A percentile compares a stretch with the other conserved stretches of the same genome.
Evolutionary conservation across 2,888 invertebrate species (phyloP).

Genomic region (Euclidia mi): DNA sequence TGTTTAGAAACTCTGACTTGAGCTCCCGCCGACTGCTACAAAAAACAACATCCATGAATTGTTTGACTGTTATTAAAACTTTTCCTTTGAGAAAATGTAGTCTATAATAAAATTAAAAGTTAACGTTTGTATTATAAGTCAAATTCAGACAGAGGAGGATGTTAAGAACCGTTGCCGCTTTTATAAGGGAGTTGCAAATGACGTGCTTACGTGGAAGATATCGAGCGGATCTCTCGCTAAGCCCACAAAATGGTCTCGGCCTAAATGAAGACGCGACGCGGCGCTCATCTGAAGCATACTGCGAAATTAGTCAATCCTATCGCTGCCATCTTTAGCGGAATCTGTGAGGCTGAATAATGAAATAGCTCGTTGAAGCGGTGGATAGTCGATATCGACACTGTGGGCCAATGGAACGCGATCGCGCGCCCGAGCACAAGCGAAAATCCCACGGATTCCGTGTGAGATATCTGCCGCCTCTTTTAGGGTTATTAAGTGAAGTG

Average conservation of each 20-base stretch:
- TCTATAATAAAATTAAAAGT: constrained; percentile 70
- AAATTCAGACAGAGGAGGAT: constrained; percentile 66
- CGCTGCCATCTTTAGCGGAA: constrained; percentile 78
- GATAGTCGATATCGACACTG: constrained; percentile 77
- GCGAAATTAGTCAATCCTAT: constrained; percentile 87
- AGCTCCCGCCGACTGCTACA: constrained; percentile 59
- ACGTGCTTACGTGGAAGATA: constrained; percentile 81
- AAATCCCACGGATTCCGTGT: constrained; percentile 85
- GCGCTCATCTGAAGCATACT: constrained; percentile 76
- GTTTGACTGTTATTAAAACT: constrained; percentile 76
- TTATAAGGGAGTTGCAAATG: constrained; percentile 76
- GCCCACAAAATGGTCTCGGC: constrained; percentile 77
- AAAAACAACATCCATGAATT: constrained; percentile 72
- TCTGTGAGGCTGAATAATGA: constrained; percentile 85
- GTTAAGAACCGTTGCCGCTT: constrained; percentile 65
- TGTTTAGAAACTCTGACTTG: constrained; percentile 70
- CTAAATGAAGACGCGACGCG: constrained; percentile 81
- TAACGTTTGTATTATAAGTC: constrained; percentile 69
- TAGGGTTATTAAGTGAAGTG: constrained; percentile 88
- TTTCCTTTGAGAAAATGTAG: constrained; percentile 66
- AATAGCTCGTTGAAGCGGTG: constrained; percentile 83
- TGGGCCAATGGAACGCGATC: constrained; percentile 72
- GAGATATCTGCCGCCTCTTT: constrained; percentile 85
- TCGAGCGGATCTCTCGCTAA: constrained; percentile 78
- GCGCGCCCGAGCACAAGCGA: constrained; percentile 71